Base-by-base conservation (phyloP, 2,888 invertebrate genomes). In the Labia minor region DNA sequence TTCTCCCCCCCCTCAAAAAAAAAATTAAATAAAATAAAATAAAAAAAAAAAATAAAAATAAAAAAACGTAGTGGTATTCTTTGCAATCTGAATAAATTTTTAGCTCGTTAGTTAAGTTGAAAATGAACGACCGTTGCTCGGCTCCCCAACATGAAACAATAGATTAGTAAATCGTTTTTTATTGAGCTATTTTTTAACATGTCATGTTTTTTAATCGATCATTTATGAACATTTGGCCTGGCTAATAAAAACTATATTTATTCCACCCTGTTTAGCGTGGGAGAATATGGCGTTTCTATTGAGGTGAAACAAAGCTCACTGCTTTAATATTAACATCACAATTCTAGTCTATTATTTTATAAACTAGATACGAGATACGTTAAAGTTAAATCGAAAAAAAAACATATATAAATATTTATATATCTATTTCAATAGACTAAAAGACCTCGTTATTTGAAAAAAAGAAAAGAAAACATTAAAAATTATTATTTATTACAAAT, bases 161-260 rank as follows among this genome's bases (percentile, higher is more conserved):
- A 49, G 49, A 10, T 49, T 49, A 49, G 49, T 49, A 49, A 49
- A 49, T 49, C 49, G 49, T 49, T 49, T 49, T 49, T 49, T 49
- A 49, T 49, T 49, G 49, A 49, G 49, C 16, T 16, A 49, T 49
- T 49, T 49, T 49, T 49, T n/a, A 49, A 49, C 49, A 49, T 49
- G 49, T 49, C 49, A 49, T 49, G 49, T 49, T 49, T 49, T 49
- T 49, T 49, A 49, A 49, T 49, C 49, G 14, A 49, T 49, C 49
- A 49, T 49, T n/a, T 49, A 49, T 49, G 49, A 26, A 26, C 26
- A 26, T 26, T 26, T 26, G 26, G 26, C n/a, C 14, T 16, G 49
- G 49, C 49, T 49, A 49, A 49, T 49, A 49, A 49, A 49, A 49
- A 26, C 26, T 26, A 26, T 26, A 26, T 26, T 26, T 26, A 26